Conservation (phyloP, 2,888 invertebrate genomes). For the Dimorphilus gyrociliatus region DNA sequence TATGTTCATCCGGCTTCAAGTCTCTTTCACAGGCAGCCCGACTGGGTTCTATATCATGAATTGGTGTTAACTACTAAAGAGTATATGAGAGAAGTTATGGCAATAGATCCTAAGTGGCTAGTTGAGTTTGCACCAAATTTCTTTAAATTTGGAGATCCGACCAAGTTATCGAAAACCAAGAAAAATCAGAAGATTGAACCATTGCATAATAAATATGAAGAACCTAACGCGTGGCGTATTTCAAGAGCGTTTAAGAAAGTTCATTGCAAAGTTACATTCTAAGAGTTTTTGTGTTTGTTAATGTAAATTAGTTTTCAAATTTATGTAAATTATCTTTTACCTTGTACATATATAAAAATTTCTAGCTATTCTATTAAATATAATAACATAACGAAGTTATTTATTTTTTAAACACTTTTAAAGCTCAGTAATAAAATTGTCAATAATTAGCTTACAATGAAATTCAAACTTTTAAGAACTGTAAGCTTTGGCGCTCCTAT, state of each 20-base stretch:
- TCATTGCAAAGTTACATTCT: constrained; percentile 37
- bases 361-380: too few relatives aligned
- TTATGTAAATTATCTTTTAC: too few relatives aligned
- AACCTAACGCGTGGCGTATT: constrained; percentile 97
- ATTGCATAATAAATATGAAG: constrained; percentile 94
- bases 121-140: constrained; percentile 98
- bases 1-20: constrained; percentile 98
- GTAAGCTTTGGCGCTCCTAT: too few relatives aligned
- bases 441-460: too few relatives aligned
- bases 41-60: constrained; percentile 99
- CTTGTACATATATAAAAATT: too few relatives aligned
- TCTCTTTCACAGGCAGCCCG: constrained; percentile 91
- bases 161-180: constrained; percentile 94
- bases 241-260: constrained; percentile 45
- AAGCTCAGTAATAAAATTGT: too few relatives aligned
- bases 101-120: constrained; percentile 53
- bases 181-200: constrained; percentile 96
- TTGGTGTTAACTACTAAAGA: constrained; percentile 95
- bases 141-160: constrained; percentile 96
- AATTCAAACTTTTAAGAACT: too few relatives aligned
- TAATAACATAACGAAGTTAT: too few relatives aligned
- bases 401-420: too few relatives aligned
- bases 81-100: constrained; percentile 83
- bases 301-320: too few relatives aligned
- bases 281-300: too few relatives aligned